Conservation (phyloP, 2,113 vertebrate genomes). For the Rhabdomys dilectus region DNA sequence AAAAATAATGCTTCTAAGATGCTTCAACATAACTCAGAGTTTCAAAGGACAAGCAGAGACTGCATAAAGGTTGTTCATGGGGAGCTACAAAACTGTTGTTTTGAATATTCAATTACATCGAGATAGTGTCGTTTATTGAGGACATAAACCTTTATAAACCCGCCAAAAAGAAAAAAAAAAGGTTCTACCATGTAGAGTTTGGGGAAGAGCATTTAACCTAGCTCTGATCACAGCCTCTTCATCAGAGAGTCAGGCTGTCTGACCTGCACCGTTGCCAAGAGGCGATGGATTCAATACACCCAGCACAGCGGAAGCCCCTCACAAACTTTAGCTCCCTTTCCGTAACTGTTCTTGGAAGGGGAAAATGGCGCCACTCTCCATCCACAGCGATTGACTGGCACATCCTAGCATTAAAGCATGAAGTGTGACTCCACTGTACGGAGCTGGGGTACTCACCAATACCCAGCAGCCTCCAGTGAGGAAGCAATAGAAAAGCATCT, state of each 20-base stretch:
- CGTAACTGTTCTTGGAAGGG: background rate
- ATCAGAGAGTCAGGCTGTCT: background rate
- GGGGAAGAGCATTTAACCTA: background rate
- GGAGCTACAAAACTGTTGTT: background rate
- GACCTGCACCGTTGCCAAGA: background rate
- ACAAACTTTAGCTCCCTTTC: background rate
- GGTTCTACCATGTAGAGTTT: constrained; percentile 24
- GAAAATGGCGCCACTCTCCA: background rate
- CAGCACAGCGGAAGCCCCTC: background rate
- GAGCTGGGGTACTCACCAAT: background rate
- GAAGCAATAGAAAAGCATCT: constrained; percentile 64
- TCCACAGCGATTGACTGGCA: background rate
- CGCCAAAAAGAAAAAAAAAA: constrained; percentile 42
- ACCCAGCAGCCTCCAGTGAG: background rate
- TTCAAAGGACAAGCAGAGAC: constrained; percentile 23
- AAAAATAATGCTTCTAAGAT: background rate
- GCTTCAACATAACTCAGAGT: background rate
- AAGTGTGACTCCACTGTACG: background rate
- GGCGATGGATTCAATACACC: background rate
- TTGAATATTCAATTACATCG: constrained; percentile 47
- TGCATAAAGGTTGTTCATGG: background rate
- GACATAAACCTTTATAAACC: constrained; percentile 31
- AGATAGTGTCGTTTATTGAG: constrained; percentile 19
- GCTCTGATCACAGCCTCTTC: background rate
- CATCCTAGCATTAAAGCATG: background rate